A percentile compares a stretch with the other conserved stretches of the same genome.
phyloP scores from a whole-genome alignment of 2,113 vertebrate species.

The Petrocephalus zakoni region DNA sequence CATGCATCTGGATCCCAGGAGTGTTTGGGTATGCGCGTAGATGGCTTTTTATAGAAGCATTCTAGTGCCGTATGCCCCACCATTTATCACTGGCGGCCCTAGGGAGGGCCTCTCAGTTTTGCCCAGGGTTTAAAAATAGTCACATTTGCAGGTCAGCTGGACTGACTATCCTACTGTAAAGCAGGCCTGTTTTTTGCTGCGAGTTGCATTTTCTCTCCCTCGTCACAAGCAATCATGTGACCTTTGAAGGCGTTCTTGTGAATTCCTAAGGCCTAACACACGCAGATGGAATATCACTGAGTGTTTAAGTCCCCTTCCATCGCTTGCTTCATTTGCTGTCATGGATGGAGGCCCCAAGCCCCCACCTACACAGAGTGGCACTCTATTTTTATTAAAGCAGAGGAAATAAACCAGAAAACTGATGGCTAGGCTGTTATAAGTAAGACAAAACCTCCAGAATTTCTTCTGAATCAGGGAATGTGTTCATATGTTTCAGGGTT shows the following conservation, averaged over 20 bases:
- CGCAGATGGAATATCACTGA: neutral
- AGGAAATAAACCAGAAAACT: neutral
- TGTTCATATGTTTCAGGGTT: neutral
- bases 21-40: neutral
- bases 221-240: neutral
- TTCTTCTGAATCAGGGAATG: neutral
- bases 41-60: slow-evolving; percentile 18
- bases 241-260: neutral
- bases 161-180: slow-evolving; percentile 14
- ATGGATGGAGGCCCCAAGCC: neutral
- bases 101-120: slow-evolving; percentile 8
- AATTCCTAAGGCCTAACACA: neutral
- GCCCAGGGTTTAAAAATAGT: slow-evolving; percentile 22
- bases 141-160: slow-evolving; percentile 21
- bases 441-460: neutral
- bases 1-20: slow-evolving; percentile 2
- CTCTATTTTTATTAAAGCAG: neutral
- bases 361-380: neutral
- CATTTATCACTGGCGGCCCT: slow-evolving; percentile 19
- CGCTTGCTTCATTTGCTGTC: neutral
- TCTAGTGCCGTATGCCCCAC: neutral
- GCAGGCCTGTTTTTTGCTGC: neutral
- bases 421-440: neutral
- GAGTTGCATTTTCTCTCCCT: neutral
- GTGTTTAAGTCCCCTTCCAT: neutral